A percentile compares a stretch with the other conserved stretches of the same genome.
These are phyloP conservation scores for Phrynosoma platyrhinos DNA, from an alignment of 2,113 vertebrate species.

Conservation along the genomic window DNA sequence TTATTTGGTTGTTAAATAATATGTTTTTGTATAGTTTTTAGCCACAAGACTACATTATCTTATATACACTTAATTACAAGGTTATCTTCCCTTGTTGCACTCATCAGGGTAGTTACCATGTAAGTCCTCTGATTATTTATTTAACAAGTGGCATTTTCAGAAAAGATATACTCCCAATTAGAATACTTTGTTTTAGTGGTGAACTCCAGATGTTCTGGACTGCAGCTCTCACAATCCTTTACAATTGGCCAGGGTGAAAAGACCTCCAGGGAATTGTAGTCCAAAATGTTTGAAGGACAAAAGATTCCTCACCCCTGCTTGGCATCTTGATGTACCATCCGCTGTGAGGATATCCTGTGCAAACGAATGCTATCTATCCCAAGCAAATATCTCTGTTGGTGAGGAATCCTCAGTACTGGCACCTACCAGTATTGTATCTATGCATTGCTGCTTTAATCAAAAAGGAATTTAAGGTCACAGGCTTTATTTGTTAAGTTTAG, in stretches of 20 bases:
- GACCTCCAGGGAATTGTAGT: no score
- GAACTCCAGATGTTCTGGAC: no score
- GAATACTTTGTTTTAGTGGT: not conserved
- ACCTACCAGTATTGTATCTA: no score
- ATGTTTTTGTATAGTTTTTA: not conserved
- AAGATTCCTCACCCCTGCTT: no score
- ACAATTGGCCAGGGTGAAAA: no score
- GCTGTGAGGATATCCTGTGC: not conserved
- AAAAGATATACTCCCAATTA: not conserved
- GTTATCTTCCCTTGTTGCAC: not conserved
- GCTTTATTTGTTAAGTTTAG: no score
- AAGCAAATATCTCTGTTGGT: not conserved
- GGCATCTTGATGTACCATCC: not conserved
- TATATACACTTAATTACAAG: not conserved
- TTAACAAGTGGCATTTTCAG: not conserved
- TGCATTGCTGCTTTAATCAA: no score
- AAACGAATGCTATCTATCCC: not conserved
- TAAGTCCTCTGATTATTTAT: not conserved
- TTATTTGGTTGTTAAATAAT: not conserved
- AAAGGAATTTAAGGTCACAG: conserved; percentile 25
- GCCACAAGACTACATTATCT: not conserved
- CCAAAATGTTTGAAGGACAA: no score
- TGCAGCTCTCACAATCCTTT: no score
- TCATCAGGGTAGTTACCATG: not conserved
- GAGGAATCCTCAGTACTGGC: conserved; percentile 9